Conservation (phyloP, 2,888 invertebrate genomes). For the Sycophila texana region DNA sequence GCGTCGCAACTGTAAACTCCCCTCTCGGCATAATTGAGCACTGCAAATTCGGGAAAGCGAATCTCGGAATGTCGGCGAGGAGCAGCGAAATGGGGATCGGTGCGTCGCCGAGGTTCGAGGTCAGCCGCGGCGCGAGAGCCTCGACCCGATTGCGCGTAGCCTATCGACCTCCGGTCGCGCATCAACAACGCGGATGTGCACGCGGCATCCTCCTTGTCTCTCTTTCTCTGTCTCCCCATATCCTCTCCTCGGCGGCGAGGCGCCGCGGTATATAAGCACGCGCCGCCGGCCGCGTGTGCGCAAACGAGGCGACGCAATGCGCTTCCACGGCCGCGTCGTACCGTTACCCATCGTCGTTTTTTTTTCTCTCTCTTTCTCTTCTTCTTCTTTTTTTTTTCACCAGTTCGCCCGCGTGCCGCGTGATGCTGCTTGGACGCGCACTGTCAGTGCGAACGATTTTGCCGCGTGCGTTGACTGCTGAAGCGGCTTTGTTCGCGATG, state of each 20-base stretch:
- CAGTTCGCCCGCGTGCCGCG: no score
- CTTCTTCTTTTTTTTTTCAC: no score
- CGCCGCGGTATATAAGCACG: no score
- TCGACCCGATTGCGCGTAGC: conserved; percentile 59
- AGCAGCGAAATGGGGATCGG: neutral
- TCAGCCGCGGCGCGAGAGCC: neutral
- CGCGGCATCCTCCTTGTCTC: neutral
- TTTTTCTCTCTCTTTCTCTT: no score
- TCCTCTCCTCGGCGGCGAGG: neutral
- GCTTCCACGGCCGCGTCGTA: neutral
- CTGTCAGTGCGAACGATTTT: no score
- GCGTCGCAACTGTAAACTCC: conserved; percentile 22
- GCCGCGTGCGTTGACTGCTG: no score
- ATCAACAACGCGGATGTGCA: conserved; percentile 27
- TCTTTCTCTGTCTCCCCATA: no score
- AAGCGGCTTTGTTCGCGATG: no score
- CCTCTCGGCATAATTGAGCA: conserved; percentile 14
- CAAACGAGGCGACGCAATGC: neutral
- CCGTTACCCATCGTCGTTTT: conserved; percentile 47
- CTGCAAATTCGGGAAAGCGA: conserved; percentile 56
- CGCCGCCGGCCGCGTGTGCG: no score
- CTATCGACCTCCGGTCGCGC: conserved; percentile 40
- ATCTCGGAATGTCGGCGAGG: conserved; percentile 44
- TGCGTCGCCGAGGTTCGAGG: conserved; percentile 45
- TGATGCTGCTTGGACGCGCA: no score